Conservation (phyloP, 2,113 vertebrate species). For the Epinephelus fuscoguttatus region DNA sequence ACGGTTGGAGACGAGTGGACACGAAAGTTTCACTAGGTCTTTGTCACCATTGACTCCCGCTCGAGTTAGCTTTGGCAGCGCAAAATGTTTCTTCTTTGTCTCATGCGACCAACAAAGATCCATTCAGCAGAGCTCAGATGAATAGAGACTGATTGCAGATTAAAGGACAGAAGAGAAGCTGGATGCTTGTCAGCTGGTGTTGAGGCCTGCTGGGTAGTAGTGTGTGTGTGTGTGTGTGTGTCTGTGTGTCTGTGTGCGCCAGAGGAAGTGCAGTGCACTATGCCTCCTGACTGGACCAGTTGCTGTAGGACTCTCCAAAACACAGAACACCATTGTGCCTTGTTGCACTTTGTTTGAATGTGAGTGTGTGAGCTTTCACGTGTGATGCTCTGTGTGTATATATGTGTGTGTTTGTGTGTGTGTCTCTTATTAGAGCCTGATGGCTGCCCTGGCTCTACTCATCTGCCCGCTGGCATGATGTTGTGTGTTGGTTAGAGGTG, state of each 20-base stretch:
- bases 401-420: not conserved
- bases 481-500: constrained; percentile 20
- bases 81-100: constrained; percentile 40
- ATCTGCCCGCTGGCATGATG: constrained; percentile 23
- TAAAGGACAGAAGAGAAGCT: constrained; percentile 41
- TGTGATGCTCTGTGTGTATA: constrained; percentile 8
- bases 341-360: constrained; percentile 7
- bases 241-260: not conserved
- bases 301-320: constrained; percentile 20
- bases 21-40: not conserved
- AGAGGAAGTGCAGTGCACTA: not conserved
- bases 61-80: constrained; percentile 48
- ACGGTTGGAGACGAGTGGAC: not conserved
- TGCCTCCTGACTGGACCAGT: constrained; percentile 26
- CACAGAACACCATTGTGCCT: constrained; percentile 51
- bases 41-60: constrained; percentile 10
- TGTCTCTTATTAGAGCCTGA: constrained; percentile 1
- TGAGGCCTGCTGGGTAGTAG: not conserved
- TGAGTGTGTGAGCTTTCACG: not conserved
- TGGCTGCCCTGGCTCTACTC: constrained; percentile 19
- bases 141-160: constrained; percentile 35
- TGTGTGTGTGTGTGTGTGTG: constrained; percentile 1
- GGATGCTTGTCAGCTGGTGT: constrained; percentile 57
- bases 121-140: constrained; percentile 41
- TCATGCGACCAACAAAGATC: constrained; percentile 41